These are phyloP conservation scores for Naja naja DNA, from an alignment of 2,113 vertebrate genomes.

Conservation along the genomic window DNA sequence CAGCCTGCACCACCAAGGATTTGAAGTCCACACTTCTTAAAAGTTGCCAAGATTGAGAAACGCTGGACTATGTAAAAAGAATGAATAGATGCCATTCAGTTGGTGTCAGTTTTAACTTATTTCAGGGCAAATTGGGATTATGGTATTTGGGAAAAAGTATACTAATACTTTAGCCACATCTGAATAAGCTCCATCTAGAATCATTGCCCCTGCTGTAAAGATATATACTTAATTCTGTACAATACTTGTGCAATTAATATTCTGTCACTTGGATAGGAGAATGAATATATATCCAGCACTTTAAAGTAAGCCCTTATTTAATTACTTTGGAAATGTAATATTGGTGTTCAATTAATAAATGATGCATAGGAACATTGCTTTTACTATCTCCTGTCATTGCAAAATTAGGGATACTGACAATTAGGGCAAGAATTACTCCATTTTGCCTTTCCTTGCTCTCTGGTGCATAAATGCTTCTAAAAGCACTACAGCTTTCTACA, in stretches of 20 bases:
- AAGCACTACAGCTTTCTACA: neutral
- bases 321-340: conserved; percentile 5
- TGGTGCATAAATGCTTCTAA: neutral
- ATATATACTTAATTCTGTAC: neutral
- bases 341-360: conserved; percentile 1
- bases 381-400: neutral
- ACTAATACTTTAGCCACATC: neutral
- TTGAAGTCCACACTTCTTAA: neutral
- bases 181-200: neutral
- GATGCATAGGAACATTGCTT: neutral
- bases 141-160: neutral
- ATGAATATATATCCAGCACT: neutral
- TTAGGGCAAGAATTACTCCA: neutral
- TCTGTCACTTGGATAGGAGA: neutral
- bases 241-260: neutral
- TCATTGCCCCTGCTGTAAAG: neutral
- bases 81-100: neutral
- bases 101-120: neutral
- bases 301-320: neutral
- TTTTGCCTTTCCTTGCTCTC: neutral
- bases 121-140: neutral
- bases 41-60: neutral
- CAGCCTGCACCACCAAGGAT: too few relatives aligned
- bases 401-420: neutral
- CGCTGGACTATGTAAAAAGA: neutral